Base-by-base conservation (phyloP, 1,140 invertebrate genomes). In the Centruroides sculpturatus region DNA sequence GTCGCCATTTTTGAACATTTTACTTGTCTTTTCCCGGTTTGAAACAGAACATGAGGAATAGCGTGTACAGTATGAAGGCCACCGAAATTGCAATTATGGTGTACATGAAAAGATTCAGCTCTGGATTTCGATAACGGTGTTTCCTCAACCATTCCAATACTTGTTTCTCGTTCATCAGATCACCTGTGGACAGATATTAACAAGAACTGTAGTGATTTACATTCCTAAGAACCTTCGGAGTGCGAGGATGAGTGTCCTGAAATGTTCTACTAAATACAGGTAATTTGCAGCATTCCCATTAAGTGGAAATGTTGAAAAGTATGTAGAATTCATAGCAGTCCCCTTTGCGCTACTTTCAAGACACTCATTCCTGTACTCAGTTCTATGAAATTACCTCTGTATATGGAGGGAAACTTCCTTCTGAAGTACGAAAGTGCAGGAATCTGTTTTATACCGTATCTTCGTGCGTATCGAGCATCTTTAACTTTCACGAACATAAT, bases 401-500 rank as follows among this genome's bases (percentile, higher is more conserved):
- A 95, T 74, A 94, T 92, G 73, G 89, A 92, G 0, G 92, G 92
- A 73, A 94, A 95, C 68, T 89, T 80, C 71, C 87, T 85, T 13
- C 92, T 80, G 74, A 94, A 95, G 69, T 92, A 94, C 5, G 94
- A 90, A 59, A 95, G 83, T 1, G 91, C 85, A 11, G 90, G 91
- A 62, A 93, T 75, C 74, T 90, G 89, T 3, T 85, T 90, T 6
- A 95, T 89, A 12, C 92, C 92, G 85, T 91, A 95, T 74, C 93
- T 94, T 55, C 87, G 79, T 7, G 91, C 91, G 71, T 94, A 94
- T 52, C 89, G 80, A 0, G 86, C 79, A 73, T 95, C 92, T 34
- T 85, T 83, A 83, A 96, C 94, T 75, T 94, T 93, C 0, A 94
- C 89, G 75, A 96, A 93, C 1, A 89, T 91, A 56, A 96, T 93